These are phyloP conservation scores for Lepidurus arcticus DNA, from an alignment of 1,140 invertebrate genomes.

Conservation along the genomic window DNA sequence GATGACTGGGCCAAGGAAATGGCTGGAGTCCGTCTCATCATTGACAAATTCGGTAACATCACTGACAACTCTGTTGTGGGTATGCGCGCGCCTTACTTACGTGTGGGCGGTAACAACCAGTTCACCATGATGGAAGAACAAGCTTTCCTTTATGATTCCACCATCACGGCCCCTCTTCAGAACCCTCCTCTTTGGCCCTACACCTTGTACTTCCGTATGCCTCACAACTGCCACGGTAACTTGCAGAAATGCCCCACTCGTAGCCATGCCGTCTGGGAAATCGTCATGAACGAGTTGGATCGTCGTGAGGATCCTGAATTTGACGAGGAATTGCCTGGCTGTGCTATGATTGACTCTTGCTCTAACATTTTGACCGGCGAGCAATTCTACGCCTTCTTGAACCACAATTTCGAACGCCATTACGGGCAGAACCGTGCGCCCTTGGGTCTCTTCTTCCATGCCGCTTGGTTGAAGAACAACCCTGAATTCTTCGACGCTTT, in stretches of 20 bases:
- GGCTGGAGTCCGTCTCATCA: slow-evolving; percentile 88
- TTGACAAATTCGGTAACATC: slow-evolving; percentile 86
- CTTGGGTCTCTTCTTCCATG: slow-evolving; percentile 89
- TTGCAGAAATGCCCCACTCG: slow-evolving; percentile 86
- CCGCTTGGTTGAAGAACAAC: slow-evolving; percentile 91
- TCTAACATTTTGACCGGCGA: slow-evolving; percentile 87
- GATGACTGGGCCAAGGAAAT: slow-evolving; percentile 96
- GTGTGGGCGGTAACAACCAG: slow-evolving; percentile 92
- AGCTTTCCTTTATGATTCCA: slow-evolving; percentile 91
- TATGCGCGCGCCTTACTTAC: slow-evolving; percentile 82
- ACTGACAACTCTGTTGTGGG: slow-evolving; percentile 92
- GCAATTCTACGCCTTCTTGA: slow-evolving; percentile 92
- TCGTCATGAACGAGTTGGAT: slow-evolving; percentile 96
- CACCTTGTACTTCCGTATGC: slow-evolving; percentile 96
- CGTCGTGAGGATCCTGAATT: slow-evolving; percentile 82
- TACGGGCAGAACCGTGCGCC: slow-evolving; percentile 91
- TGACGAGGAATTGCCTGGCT: slow-evolving; percentile 86
- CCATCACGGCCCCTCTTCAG: slow-evolving; percentile 84
- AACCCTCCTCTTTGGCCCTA: slow-evolving; percentile 94
- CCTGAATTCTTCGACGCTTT: slow-evolving; percentile 88
- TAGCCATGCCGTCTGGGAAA: slow-evolving; percentile 90
- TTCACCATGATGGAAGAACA: slow-evolving; percentile 98
- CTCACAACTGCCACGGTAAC: slow-evolving; percentile 88
- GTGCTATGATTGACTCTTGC: slow-evolving; percentile 94
- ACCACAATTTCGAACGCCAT: slow-evolving; percentile 92